Evolutionary conservation across 2,113 vertebrate species (phyloP).

Genomic region (Struthio camelus): DNA sequence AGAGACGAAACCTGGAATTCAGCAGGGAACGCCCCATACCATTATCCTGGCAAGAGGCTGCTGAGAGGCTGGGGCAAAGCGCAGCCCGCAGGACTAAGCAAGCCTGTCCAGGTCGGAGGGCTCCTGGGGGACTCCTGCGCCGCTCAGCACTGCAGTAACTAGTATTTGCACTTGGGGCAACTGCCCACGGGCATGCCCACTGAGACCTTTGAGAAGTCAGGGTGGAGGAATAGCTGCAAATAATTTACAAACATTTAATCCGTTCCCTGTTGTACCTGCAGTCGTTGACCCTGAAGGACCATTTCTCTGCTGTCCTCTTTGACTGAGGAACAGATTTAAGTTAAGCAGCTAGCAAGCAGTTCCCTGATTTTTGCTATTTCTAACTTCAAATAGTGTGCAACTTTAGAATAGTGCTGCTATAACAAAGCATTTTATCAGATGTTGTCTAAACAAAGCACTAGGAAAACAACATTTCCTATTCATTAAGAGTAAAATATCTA

Average conservation of each 20-base stretch:
- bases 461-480: neutral
- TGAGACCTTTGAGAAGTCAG: neutral
- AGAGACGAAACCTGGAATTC: neutral
- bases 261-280: neutral
- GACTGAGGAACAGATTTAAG: neutral
- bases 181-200: neutral
- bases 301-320: neutral
- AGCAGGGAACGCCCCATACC: neutral
- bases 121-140: no score
- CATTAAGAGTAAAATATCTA: neutral
- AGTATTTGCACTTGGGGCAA: neutral
- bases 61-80: neutral
- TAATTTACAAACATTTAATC: neutral
- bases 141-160: neutral
- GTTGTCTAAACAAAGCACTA: neutral
- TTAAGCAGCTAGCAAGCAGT: neutral
- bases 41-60: fast-evolving
- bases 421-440: neutral
- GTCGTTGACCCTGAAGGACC: neutral
- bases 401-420: neutral
- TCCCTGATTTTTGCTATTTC: neutral
- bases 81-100: neutral
- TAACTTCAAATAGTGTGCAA: neutral
- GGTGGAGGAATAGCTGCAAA: neutral
- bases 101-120: no score